phyloP scores from a whole-genome alignment of 2,888 invertebrate genomes.

The Fragum sueziense region DNA sequence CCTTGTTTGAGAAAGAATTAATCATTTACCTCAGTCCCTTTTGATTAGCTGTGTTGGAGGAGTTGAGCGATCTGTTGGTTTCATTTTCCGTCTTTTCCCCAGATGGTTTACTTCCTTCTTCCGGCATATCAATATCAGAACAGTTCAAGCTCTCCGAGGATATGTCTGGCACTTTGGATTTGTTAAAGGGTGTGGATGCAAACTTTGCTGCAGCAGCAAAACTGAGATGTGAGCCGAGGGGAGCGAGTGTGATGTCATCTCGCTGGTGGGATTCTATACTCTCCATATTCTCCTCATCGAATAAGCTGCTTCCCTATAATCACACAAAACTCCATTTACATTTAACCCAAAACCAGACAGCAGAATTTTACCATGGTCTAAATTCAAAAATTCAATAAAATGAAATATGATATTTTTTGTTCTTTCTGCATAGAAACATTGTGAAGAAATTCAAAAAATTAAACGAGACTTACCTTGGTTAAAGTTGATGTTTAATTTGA shows the following conservation, averaged over 20 bases:
- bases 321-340: too few species aligned
- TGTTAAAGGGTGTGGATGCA: constrained; percentile 78
- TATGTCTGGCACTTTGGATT: constrained; percentile 46
- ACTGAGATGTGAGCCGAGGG: constrained; percentile 74
- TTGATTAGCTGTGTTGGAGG: background rate
- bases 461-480: too few species aligned
- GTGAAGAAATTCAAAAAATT: too few species aligned
- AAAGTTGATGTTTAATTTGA: too few species aligned
- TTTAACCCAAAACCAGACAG: too few species aligned
- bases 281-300: constrained; percentile 64
- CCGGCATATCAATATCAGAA: constrained; percentile 29
- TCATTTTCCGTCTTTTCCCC: constrained; percentile 1
- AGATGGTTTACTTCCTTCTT: background rate
- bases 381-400: too few species aligned
- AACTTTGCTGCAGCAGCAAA: constrained; percentile 73
- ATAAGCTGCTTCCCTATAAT: constrained; percentile 16
- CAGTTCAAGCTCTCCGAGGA: constrained; percentile 9
- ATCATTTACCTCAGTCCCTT: constrained; percentile 1
- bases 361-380: too few species aligned
- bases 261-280: constrained; percentile 67
- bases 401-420: too few species aligned
- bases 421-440: too few species aligned
- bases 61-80: background rate
- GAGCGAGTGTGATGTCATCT: constrained; percentile 71
- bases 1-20: too few species aligned